Conservation (phyloP, 1,140 invertebrate genomes). For the Brachionus asplanchnoidis region DNA sequence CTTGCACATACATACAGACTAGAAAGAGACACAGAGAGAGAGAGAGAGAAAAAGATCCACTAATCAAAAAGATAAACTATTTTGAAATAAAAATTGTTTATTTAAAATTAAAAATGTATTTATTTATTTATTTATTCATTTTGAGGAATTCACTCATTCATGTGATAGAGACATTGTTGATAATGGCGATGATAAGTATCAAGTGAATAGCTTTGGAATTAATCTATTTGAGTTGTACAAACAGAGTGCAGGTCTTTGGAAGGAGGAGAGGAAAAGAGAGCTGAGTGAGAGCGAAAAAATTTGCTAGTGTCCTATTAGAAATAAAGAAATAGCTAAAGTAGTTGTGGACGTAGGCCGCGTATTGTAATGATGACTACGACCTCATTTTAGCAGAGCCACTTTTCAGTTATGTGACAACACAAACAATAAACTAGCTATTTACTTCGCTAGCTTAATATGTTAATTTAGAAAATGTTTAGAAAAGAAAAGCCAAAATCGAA, state of each 20-base stretch:
- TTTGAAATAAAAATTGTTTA: slow-evolving; percentile 12
- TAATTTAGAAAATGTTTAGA: background rate
- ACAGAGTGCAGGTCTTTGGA: background rate
- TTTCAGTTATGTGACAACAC: slow-evolving; percentile 10
- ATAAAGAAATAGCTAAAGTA: background rate
- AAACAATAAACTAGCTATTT: background rate
- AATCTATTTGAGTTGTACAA: background rate
- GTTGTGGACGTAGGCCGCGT: background rate
- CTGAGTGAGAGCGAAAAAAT: background rate
- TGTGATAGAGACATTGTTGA: background rate
- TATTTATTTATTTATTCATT: background rate
- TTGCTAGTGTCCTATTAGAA: background rate
- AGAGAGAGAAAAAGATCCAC: background rate
- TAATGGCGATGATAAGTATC: background rate
- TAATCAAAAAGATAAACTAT: slow-evolving; percentile 22
- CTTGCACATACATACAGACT: background rate
- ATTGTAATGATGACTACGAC: slow-evolving; percentile 34
- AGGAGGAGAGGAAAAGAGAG: too few relatives aligned
- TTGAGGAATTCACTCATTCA: background rate
- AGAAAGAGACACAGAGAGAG: background rate
- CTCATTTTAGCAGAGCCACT: slow-evolving; percentile 9
- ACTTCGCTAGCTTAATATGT: background rate
- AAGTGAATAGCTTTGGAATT: background rate
- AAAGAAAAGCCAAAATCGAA: background rate
- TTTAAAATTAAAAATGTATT: background rate